These are phyloP conservation scores for Trissonchulus sp. DNA, from an alignment of 2,888 invertebrate genomes.

Conservation along the genomic window DNA sequence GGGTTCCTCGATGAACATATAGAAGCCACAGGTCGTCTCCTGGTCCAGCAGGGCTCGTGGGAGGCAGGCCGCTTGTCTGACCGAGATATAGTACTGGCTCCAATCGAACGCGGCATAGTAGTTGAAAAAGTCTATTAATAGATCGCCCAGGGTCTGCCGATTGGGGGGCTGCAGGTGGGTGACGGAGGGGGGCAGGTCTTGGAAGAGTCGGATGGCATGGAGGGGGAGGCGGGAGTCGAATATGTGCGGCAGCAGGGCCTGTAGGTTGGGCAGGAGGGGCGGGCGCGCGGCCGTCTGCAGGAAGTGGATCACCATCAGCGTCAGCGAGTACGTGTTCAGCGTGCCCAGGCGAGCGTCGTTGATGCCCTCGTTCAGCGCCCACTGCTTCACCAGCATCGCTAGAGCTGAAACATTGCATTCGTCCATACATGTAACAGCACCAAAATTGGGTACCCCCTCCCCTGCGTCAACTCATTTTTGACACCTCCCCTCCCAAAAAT, in stretches of 20 bases:
- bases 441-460: too few relatives aligned
- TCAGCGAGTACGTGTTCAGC: slow-evolving; percentile 48
- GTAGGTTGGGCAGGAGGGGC: slow-evolving; percentile 13
- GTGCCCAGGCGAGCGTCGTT: slow-evolving; percentile 44
- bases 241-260: background rate
- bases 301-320: slow-evolving; percentile 47
- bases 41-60: background rate
- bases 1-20: slow-evolving; percentile 14
- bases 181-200: background rate
- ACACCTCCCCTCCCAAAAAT: too few relatives aligned
- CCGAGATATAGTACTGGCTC: background rate
- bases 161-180: background rate
- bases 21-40: background rate
- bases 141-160: background rate
- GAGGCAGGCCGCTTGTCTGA: background rate
- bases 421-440: too few relatives aligned
- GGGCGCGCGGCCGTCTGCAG: slow-evolving; percentile 38
- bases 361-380: slow-evolving; percentile 45
- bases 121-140: background rate
- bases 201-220: background rate
- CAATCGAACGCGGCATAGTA: background rate
- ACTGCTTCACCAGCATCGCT: slow-evolving; percentile 46
- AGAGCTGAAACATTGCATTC: slow-evolving; percentile 39
- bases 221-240: background rate
- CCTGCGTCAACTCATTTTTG: too few relatives aligned